These are phyloP conservation scores for Peucedramus taeniatus DNA, from an alignment of 2,113 vertebrate genomes.

Conservation along the genomic window DNA sequence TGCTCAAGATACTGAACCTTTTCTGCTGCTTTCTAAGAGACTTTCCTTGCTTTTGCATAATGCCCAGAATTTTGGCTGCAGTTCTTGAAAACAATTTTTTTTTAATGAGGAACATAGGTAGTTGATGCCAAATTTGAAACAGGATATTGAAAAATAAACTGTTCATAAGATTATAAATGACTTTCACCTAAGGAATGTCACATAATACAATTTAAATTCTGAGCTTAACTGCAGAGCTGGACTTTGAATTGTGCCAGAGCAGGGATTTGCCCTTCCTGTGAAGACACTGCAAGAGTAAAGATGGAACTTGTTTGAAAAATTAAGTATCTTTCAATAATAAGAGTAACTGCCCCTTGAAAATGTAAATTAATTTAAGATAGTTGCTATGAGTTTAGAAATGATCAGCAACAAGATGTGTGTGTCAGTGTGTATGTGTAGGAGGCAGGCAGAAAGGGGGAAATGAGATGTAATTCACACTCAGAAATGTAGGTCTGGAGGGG, in stretches of 20 bases:
- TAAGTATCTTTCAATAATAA: not conserved
- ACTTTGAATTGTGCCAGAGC: not conserved
- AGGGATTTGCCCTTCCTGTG: not conserved
- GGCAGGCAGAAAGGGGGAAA: not conserved
- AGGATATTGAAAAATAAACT: constrained; percentile 25
- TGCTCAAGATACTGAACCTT: not conserved
- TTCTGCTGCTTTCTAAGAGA: not conserved
- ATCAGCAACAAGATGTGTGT: not conserved
- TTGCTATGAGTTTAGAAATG: not conserved
- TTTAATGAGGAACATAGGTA: not conserved
- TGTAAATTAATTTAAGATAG: not conserved
- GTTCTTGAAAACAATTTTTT: not conserved
- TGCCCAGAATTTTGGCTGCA: not conserved
- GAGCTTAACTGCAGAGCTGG: not conserved
- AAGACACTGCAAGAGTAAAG: not conserved
- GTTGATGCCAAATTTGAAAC: not conserved
- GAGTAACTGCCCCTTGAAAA: not conserved
- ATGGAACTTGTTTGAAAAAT: not conserved
- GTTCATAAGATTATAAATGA: not conserved
- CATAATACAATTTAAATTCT: not conserved
- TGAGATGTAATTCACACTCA: not conserved
- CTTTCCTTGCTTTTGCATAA: not conserved
- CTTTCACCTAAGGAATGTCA: not conserved
- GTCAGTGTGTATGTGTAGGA: not conserved
- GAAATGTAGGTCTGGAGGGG: not conserved